These are phyloP conservation scores for Amiota minor DNA, from an alignment of 2,888 invertebrate species.

Conservation along the genomic window DNA sequence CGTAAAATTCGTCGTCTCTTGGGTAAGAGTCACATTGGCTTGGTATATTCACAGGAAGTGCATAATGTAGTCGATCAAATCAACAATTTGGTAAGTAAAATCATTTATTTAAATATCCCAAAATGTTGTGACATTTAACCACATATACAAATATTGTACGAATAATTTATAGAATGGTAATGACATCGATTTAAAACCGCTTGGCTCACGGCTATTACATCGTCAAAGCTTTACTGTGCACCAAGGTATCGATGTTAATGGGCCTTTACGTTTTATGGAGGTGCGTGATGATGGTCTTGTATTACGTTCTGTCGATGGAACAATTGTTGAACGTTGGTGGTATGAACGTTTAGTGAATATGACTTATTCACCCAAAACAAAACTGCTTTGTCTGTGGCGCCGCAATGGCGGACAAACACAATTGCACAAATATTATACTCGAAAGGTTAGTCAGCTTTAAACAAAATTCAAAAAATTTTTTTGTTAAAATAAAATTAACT, in stretches of 20 bases:
- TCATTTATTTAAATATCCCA: not conserved
- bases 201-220: constrained; percentile 93
- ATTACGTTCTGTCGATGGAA: constrained; percentile 86
- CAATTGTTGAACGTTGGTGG: constrained; percentile 98
- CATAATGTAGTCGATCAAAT: constrained; percentile 96
- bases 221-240: constrained; percentile 99
- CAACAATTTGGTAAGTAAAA: constrained; percentile 86
- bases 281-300: constrained; percentile 97
- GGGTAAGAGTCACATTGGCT: constrained; percentile 98
- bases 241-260: constrained; percentile 93
- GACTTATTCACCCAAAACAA: constrained; percentile 99
- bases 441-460: constrained; percentile 85
- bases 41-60: constrained; percentile 97
- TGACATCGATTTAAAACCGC: constrained; percentile 96
- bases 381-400: constrained; percentile 97
- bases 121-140: too few relatives aligned
- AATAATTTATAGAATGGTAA: constrained; percentile 88
- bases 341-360: constrained; percentile 98
- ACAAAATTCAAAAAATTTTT: not conserved
- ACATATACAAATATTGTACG: not conserved
- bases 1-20: constrained; percentile 91
- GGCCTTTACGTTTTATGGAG: constrained; percentile 90
- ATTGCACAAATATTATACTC: constrained; percentile 98
- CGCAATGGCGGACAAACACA: constrained; percentile 95
- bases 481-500: not conserved